These are phyloP conservation scores for Pavo muticus DNA, from an alignment of 2,113 vertebrate species.

Conservation along the genomic window DNA sequence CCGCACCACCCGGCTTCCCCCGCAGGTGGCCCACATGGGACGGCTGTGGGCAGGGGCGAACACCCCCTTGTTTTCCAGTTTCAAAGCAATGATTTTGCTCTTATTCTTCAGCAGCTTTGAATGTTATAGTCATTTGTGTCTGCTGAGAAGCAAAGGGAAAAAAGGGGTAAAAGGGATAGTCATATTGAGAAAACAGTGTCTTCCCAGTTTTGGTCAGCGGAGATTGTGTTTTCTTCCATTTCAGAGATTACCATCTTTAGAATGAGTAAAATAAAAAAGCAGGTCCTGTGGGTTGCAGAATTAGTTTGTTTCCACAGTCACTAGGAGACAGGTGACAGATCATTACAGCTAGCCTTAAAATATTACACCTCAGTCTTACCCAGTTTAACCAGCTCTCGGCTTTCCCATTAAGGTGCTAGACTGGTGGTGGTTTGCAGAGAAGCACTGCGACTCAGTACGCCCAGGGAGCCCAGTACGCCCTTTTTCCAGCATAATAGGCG, in stretches of 20 bases:
- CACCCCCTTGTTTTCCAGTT: background rate
- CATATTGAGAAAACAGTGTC: background rate
- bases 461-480: background rate
- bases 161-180: background rate
- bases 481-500: background rate
- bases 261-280: background rate
- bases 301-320: background rate
- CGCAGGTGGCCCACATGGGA: background rate
- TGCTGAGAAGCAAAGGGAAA: background rate
- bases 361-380: background rate
- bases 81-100: background rate
- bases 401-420: background rate
- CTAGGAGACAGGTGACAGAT: background rate
- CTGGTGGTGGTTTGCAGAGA: background rate
- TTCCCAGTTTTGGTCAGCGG: background rate
- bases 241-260: background rate
- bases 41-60: background rate
- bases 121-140: background rate
- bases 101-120: background rate
- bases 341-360: background rate
- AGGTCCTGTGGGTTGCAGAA: background rate
- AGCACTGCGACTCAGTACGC: background rate
- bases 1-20: background rate
- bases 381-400: slow-evolving; percentile 16
- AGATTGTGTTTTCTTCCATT: background rate